phyloP scores from a whole-genome alignment of 2,113 vertebrate species.

The Paratilapia polleni region DNA sequence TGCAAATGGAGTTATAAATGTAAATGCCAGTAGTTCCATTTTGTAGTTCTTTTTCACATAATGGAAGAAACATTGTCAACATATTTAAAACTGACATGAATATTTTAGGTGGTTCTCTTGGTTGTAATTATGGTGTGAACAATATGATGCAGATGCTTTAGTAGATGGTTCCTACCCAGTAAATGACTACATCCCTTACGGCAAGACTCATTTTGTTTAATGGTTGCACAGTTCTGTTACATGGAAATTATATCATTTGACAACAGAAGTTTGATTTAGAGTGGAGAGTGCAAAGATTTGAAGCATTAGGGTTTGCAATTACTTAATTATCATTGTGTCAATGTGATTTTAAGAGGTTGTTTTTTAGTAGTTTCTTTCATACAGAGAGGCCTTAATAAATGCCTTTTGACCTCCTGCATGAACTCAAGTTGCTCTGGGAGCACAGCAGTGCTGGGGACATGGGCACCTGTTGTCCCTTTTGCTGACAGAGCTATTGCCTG shows the following conservation, averaged over 20 bases:
- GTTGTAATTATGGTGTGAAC: not conserved
- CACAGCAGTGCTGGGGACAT: not conserved
- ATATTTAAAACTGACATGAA: not conserved
- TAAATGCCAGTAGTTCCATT: not conserved
- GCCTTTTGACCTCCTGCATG: slow-evolving; percentile 28
- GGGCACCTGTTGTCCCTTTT: slow-evolving; percentile 35
- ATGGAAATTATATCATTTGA: not conserved
- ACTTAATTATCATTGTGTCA: not conserved
- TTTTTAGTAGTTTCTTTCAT: not conserved
- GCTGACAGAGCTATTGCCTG: slow-evolving; percentile 43
- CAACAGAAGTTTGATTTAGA: not conserved
- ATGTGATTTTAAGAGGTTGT: not conserved
- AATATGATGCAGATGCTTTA: not conserved
- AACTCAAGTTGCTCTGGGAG: not conserved
- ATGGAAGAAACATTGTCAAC: not conserved
- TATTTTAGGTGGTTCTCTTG: not conserved
- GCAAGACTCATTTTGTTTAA: not conserved
- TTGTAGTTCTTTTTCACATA: not conserved
- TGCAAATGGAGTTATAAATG: not conserved
- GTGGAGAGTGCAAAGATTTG: not conserved
- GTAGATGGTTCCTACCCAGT: not conserved
- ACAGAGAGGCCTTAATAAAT: not conserved
- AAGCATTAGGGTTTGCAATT: not conserved
- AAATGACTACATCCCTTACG: not conserved
- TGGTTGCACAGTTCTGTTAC: not conserved